Evolutionary conservation across 2,888 invertebrate genomes (phyloP).

Genomic region (Protodeltote pygarga): DNA sequence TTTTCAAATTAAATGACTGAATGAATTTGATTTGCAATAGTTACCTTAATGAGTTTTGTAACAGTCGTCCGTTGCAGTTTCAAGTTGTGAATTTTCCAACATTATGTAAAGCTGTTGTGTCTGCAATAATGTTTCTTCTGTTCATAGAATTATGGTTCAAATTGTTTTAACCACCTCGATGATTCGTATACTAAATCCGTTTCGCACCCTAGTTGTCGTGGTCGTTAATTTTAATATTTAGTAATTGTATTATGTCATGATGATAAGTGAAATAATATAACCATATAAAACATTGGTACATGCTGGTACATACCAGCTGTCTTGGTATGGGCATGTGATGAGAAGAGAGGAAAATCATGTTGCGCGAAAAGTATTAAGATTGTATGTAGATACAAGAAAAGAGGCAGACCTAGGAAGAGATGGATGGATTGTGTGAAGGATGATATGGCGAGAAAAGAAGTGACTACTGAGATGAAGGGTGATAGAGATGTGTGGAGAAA

Average conservation of each 20-base stretch:
- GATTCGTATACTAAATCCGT: constrained; percentile 34
- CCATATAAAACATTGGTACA: too few species aligned
- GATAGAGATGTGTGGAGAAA: too few species aligned
- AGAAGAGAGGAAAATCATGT: too few species aligned
- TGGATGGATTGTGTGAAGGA: too few species aligned
- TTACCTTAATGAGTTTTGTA: constrained; percentile 34
- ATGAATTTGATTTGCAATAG: constrained; percentile 23
- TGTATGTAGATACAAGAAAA: too few species aligned
- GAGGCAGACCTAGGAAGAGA: too few species aligned
- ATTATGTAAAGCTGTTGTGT: constrained; percentile 25
- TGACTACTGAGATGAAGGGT: too few species aligned
- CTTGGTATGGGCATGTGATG: too few species aligned
- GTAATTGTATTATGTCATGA: not conserved
- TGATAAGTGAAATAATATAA: not conserved
- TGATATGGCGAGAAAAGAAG: too few species aligned
- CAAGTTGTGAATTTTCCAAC: constrained; percentile 29
- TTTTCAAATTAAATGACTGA: constrained; percentile 29
- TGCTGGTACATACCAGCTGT: too few species aligned
- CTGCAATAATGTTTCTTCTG: constrained; percentile 19
- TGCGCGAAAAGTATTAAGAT: too few species aligned
- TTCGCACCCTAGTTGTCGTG: constrained; percentile 22
- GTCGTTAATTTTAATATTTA: constrained; percentile 33
- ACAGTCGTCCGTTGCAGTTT: constrained; percentile 6
- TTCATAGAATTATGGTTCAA: constrained; percentile 2
- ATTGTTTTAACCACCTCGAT: constrained; percentile 7